Conservation (phyloP, 2,797 vertebrate species). For the Manis crassicaudata region DNA sequence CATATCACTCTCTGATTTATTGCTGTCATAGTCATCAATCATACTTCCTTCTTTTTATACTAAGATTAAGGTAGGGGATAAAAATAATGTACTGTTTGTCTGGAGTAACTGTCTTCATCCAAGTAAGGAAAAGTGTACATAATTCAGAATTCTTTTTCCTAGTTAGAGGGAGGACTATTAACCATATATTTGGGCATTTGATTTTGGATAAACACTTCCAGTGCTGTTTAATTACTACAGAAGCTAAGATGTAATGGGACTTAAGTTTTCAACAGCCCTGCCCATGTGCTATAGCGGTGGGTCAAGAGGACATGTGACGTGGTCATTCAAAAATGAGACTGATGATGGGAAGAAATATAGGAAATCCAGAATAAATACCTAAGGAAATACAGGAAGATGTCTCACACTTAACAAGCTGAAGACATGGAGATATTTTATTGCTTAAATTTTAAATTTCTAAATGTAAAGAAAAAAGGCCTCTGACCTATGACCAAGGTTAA, state of each 20-base stretch:
- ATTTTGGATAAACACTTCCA: background rate
- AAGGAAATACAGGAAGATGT: background rate
- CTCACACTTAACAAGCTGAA: background rate
- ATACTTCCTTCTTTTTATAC: slow-evolving; percentile 12
- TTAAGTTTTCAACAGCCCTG: background rate
- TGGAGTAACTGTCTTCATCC: background rate
- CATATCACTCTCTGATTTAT: background rate
- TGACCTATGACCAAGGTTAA: background rate
- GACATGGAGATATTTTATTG: background rate
- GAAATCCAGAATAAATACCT: background rate
- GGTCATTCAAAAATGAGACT: background rate
- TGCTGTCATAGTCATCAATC: background rate
- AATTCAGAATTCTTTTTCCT: background rate
- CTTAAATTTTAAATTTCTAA: background rate
- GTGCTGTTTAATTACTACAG: background rate
- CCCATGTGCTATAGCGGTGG: background rate
- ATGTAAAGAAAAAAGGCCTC: background rate
- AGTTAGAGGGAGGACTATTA: background rate
- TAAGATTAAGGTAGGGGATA: background rate
- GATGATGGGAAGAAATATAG: background rate
- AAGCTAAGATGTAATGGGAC: background rate
- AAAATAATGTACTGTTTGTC: background rate
- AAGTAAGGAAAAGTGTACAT: background rate
- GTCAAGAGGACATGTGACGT: background rate
- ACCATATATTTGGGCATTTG: background rate